Evolutionary conservation across 2,797 vertebrate genomes (phyloP).

Genomic region (Luscinia luscinia): DNA sequence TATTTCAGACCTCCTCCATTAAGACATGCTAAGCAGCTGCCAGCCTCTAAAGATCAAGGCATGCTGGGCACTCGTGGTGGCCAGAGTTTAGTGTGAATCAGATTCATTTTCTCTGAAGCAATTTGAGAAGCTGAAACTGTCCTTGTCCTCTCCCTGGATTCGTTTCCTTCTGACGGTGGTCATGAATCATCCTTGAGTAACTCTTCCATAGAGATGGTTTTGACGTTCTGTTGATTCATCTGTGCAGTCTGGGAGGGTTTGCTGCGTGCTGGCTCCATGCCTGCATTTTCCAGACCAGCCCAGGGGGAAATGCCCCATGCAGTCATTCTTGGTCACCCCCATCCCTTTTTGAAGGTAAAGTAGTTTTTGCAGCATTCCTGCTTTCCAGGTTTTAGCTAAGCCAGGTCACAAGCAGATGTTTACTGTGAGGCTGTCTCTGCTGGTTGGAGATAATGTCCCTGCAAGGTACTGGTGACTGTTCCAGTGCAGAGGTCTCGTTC

Average conservation of each 20-base stretch:
- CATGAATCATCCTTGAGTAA: conserved; percentile 14
- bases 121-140: not conserved
- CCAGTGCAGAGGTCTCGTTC: not conserved
- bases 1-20: not conserved
- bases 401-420: not conserved
- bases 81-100: not conserved
- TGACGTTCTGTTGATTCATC: conserved; percentile 25
- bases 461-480: not conserved
- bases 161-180: not conserved
- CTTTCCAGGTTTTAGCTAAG: not conserved
- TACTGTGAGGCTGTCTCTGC: not conserved
- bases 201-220: not conserved
- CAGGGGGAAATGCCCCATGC: not conserved
- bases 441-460: not conserved
- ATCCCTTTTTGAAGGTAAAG: not conserved
- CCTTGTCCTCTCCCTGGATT: not conserved
- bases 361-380: not conserved
- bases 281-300: not conserved
- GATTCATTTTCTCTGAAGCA: not conserved
- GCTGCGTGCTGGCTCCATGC: not conserved
- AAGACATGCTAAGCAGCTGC: accelerated
- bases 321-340: not conserved
- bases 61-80: not conserved
- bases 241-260: not conserved
- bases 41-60: not conserved